phyloP scores from a whole-genome alignment of 2,888 invertebrate species.

The Noctua pronuba region DNA sequence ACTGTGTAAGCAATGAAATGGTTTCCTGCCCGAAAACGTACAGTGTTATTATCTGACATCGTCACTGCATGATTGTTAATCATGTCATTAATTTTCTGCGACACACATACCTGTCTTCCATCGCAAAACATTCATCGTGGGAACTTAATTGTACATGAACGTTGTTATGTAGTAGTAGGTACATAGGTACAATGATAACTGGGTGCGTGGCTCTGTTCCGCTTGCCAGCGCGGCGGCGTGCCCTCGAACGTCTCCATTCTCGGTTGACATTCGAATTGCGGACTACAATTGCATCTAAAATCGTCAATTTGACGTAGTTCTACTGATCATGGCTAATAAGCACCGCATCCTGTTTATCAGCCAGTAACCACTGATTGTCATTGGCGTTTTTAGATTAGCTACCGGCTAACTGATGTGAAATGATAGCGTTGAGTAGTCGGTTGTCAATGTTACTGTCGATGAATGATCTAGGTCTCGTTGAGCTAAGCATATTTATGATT shows the following conservation, averaged over 20 bases:
- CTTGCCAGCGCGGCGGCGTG: constrained; percentile 56
- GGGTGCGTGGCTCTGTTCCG: constrained; percentile 57
- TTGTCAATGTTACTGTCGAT: constrained; percentile 6
- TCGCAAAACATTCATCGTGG: constrained; percentile 55
- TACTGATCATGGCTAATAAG: constrained; percentile 80
- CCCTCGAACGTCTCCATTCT: constrained; percentile 71
- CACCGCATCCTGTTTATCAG: constrained; percentile 81
- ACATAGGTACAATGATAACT: constrained; percentile 44
- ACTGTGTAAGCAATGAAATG: constrained; percentile 25
- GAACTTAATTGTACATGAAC: constrained; percentile 51
- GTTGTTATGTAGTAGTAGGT: constrained; percentile 26
- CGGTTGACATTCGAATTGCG: constrained; percentile 70
- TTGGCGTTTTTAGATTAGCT: constrained; percentile 67
- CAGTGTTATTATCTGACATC: constrained; percentile 33
- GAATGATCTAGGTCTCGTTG: background rate
- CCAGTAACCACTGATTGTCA: constrained; percentile 65
- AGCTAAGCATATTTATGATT: background rate
- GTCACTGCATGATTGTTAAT: constrained; percentile 41
- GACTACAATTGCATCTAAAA: constrained; percentile 75
- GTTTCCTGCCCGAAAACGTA: constrained; percentile 52
- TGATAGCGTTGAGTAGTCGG: constrained; percentile 32
- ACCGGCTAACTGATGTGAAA: constrained; percentile 61
- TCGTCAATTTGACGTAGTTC: constrained; percentile 77
- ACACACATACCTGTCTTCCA: constrained; percentile 57
- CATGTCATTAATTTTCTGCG: constrained; percentile 44